Evolutionary conservation across 1,140 invertebrate species (phyloP), one percentile per base, ranked within the genome.

Genomic region (Planococcus citri): DNA sequence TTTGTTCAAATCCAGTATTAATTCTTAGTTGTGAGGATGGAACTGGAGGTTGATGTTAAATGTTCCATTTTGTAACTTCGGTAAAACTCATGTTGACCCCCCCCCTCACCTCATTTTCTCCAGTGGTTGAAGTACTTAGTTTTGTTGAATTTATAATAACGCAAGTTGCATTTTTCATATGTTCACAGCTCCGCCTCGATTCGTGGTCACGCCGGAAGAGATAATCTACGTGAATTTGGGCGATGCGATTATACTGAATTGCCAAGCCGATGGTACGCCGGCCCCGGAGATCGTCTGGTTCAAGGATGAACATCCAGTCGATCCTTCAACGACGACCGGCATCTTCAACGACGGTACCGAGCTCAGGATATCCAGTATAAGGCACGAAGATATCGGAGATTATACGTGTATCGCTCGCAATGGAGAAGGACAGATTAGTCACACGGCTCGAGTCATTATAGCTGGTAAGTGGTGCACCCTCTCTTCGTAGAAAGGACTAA

Each of bases 221-320:
- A 87, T 96, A 78, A 93, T 94, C 77, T 96, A 95, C 83, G 94
- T 97, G 75, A 93, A 95, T 82, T 85, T 95, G 80, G 93, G 94
- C 72, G 93, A 96, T 82, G 90, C 90, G 72, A 92, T 97, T 77
- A 92, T 94, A 77, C 86, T 97, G 74, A 94, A 93, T 81, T 97
- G 94, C 82, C 90, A 95, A 80, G 94, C 93, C 20, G 91, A 92
- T 79, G 94, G 94, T 72, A 95, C 91, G 37, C 92, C 92, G 68
- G 88, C 88, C 69, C 92, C 92, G 27, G 91, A 93, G 81, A 93
- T 94, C 74, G 82, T 93, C 64, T 95, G 92, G 90, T 92, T 91
- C 80, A 92, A 94, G 81, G 91, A 94, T 80, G 89, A 88, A 71
- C 91, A 88, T 79, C 90, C 90, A 38, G 89, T 95, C 72, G 89